Evolutionary conservation across 2,797 vertebrate species (phyloP).

Genomic region (Meriones psammophilus): DNA sequence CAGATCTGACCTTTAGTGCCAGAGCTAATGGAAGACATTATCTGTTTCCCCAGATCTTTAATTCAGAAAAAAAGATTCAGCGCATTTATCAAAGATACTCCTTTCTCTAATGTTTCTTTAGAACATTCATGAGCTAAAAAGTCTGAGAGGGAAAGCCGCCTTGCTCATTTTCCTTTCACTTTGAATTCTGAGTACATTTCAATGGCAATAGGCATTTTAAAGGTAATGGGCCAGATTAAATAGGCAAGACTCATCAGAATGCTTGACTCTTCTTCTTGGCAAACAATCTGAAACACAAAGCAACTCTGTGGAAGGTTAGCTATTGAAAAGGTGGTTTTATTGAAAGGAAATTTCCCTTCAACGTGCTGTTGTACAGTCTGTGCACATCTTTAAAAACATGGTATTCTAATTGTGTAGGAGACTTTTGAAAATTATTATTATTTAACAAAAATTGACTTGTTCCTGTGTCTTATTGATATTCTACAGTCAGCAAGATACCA

Average conservation of each 20-base stretch:
- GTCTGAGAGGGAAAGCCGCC: background rate
- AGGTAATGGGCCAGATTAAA: background rate
- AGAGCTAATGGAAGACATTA: slow-evolving; percentile 43
- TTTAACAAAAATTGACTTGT: background rate
- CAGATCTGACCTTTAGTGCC: slow-evolving; percentile 36
- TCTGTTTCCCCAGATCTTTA: slow-evolving; percentile 68
- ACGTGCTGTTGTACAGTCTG: background rate
- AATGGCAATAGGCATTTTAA: background rate
- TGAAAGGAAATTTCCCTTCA: slow-evolving; percentile 4
- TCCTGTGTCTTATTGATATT: background rate
- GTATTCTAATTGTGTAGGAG: background rate
- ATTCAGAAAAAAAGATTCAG: slow-evolving; percentile 37
- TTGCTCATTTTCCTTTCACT: background rate
- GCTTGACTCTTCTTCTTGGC: background rate
- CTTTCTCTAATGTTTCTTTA: slow-evolving; percentile 65
- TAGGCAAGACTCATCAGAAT: background rate
- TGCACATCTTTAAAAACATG: background rate
- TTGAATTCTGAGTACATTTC: background rate
- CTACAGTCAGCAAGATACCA: background rate
- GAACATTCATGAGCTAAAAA: background rate
- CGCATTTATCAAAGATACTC: slow-evolving; percentile 56
- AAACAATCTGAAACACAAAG: background rate
- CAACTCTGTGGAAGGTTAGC: background rate
- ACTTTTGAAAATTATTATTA: slow-evolving; percentile 28
- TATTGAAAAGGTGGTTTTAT: background rate